Percentiles rank a stretch among this genome's conserved stretches.
Evolutionary conservation across 2,113 vertebrate species (phyloP).

Genomic region (Pardalotus punctatus): DNA sequence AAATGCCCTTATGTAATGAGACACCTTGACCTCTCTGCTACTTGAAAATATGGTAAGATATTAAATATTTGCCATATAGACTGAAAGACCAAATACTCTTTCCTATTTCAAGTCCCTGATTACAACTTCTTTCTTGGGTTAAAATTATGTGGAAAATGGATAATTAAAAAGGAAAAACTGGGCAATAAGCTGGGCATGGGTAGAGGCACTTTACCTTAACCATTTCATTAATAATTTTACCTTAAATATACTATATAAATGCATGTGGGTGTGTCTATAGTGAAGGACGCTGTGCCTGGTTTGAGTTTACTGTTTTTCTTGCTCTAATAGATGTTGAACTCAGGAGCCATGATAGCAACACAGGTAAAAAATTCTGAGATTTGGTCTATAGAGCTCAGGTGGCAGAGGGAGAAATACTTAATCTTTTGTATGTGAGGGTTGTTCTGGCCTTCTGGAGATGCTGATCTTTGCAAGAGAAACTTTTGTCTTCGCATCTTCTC

Average conservation of each 20-base stretch:
- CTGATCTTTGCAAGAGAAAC: background rate
- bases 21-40: background rate
- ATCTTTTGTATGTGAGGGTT: background rate
- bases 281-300: background rate
- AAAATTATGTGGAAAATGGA: background rate
- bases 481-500: background rate
- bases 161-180: background rate
- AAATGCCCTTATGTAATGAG: background rate
- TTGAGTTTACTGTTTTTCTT: background rate
- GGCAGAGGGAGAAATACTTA: background rate
- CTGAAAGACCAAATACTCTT: background rate
- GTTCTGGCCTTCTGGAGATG: background rate
- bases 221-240: background rate
- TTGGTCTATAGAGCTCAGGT: background rate
- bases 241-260: background rate
- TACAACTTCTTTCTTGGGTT: background rate
- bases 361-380: background rate
- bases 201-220: background rate
- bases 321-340: background rate
- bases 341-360: background rate
- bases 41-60: background rate
- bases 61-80: background rate
- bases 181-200: background rate
- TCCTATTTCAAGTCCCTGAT: background rate
- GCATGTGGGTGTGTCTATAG: background rate